Percentiles rank a stretch among this genome's conserved stretches.
These are phyloP conservation scores for Homalodisca vitripennis DNA, from an alignment of 1,140 invertebrate species.

Conservation along the genomic window DNA sequence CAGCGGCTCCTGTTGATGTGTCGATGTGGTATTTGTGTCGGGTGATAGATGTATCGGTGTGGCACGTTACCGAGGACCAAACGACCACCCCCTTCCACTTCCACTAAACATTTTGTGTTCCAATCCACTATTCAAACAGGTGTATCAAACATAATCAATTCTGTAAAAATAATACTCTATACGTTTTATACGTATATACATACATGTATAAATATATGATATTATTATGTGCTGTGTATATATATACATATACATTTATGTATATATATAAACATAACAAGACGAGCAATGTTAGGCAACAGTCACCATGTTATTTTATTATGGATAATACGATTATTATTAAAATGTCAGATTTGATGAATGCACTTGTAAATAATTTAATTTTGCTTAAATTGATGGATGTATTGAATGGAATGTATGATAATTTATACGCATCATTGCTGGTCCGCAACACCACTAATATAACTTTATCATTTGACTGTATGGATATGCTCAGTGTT, in stretches of 20 bases:
- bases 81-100: conserved; percentile 28
- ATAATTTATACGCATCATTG: conserved; percentile 22
- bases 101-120: not conserved
- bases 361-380: conserved; percentile 22
- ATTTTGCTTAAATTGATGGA: conserved; percentile 35
- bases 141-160: not conserved
- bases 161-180: conserved; percentile 13
- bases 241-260: conserved; percentile 8
- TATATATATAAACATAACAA: conserved; percentile 2
- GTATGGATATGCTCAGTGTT: conserved; percentile 46
- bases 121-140: not conserved
- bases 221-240: not conserved
- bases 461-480: conserved; percentile 43
- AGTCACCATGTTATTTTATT: conserved; percentile 26
- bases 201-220: conserved; percentile 23
- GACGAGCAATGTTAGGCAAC: conserved; percentile 23
- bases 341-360: conserved; percentile 20
- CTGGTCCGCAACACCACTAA: conserved; percentile 30
- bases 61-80: conserved; percentile 39
- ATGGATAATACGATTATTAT: conserved; percentile 12
- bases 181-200: conserved; percentile 12
- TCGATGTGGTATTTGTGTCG: not conserved
- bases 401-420: conserved; percentile 32
- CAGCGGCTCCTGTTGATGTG: conserved; percentile 4
- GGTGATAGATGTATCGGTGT: conserved; percentile 37